These are phyloP conservation scores for Apoderus coryli DNA, from an alignment of 2,888 invertebrate species.

Conservation along the genomic window DNA sequence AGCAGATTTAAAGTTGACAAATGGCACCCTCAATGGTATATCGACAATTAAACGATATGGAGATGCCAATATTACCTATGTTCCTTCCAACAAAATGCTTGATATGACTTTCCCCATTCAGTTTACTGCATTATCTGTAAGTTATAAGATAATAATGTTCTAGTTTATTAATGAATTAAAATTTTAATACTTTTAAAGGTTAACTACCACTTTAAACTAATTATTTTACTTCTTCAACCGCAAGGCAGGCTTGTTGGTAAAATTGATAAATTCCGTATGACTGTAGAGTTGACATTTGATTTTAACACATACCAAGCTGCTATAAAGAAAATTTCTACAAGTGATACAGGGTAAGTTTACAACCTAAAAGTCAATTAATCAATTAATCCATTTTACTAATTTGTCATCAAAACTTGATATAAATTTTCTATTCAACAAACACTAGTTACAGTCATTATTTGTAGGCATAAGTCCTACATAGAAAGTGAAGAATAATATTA, in stretches of 20 bases:
- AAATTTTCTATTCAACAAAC: no score
- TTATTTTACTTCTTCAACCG: slow-evolving; percentile 28
- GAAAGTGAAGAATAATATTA: no score
- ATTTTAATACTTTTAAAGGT: no score
- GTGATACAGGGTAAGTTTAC: slow-evolving; percentile 15
- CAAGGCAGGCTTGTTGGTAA: slow-evolving; percentile 37
- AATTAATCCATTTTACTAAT: no score
- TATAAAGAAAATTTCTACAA: slow-evolving; percentile 7
- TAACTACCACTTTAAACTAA: slow-evolving; percentile 12
- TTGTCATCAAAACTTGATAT: no score
- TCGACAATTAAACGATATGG: slow-evolving; percentile 34
- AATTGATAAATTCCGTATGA: slow-evolving; percentile 22
- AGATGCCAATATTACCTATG: slow-evolving; percentile 27
- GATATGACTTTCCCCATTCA: slow-evolving; percentile 13
- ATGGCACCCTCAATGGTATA: slow-evolving; percentile 37
- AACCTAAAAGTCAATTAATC: no score
- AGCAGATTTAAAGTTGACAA: slow-evolving; percentile 22
- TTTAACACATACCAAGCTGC: slow-evolving; percentile 15
- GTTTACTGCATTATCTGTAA: slow-evolving; percentile 16
- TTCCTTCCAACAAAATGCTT: slow-evolving; percentile 10
- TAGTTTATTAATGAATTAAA: no score
- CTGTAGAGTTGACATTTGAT: slow-evolving; percentile 19
- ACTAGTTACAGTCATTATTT: no score
- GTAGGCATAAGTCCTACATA: no score
- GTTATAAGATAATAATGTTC: slow-evolving; percentile 7